Evolutionary conservation across 2,888 invertebrate genomes (phyloP), one percentile per base, ranked within the genome.

Genomic region (Dichetophora obliterata): DNA sequence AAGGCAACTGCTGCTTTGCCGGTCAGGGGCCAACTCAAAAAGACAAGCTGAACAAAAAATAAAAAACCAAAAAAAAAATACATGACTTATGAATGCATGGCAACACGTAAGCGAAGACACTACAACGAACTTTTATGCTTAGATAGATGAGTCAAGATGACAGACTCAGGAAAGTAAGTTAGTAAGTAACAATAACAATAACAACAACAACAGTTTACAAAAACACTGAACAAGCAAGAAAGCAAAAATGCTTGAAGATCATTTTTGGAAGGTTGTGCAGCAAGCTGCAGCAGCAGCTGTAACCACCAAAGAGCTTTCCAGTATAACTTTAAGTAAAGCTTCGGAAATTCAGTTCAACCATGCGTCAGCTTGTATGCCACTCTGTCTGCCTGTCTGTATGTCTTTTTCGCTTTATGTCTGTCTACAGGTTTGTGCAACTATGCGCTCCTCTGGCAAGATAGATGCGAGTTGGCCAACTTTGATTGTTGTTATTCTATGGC

Each of bases 401-500:
- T 19, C 52, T 70, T n/a, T n/a, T n/a, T n/a, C n/a, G n/a, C n/a
- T n/a, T n/a, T 31, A 27, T 34, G 4, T 19, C 52, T 70, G 9
- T 19, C 52, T 70, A 11, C 34, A 11, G 16, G 54, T 52, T 31
- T 52, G 59, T 19, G 14, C 24, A 16, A 8, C 57, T 22, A 14
- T 31, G 8, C 43, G 19, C 24, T 34, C 22, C 43, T 57, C 14
- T 59, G 71, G 59, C 71, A 72, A 24, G 71, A 72, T 72, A 59
- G 59, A 72, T 57, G 71, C 37, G 57, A 72, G 71, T 72, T 72
- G 31, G 57, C 59, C 48, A 72, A 72, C 59, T 72, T 68, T 68
- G 22, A 57, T 57, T 57, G 70, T 59, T 71, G 71, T 19, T 37
- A n/a, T 65, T 37, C 24, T 66, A 11, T 22, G 31, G 2, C n/a